Conservation (phyloP, 1,140 invertebrate species). For the Drosophila ananassae region DNA sequence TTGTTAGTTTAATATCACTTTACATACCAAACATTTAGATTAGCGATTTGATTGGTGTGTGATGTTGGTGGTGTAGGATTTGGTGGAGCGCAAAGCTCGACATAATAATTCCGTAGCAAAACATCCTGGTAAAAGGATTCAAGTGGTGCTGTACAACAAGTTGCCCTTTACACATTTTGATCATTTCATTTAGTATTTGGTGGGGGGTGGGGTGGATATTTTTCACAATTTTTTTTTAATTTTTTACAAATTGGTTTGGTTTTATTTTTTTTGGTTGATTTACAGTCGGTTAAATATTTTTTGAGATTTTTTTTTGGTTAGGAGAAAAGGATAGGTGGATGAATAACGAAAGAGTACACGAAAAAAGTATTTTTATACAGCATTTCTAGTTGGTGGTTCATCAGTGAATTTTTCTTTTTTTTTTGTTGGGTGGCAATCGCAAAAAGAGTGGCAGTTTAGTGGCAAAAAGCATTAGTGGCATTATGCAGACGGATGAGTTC, state of each 20-base stretch:
- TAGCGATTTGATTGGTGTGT: constrained; percentile 83
- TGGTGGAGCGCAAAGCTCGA: constrained; percentile 78
- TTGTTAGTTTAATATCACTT: constrained; percentile 63
- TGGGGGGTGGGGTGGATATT: constrained; percentile 34
- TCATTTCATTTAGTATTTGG: constrained; percentile 40
- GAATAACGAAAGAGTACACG: constrained; percentile 52
- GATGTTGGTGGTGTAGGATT: constrained; percentile 82
- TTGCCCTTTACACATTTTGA: constrained; percentile 78
- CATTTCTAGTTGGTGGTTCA: constrained; percentile 42
- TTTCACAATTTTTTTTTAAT: constrained; percentile 32
- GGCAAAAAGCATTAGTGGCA: constrained; percentile 55
- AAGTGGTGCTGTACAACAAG: constrained; percentile 83
- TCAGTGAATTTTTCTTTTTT: constrained; percentile 10
- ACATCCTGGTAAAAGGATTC: constrained; percentile 83
- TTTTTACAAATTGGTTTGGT: constrained; percentile 30
- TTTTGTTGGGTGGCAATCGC: constrained; percentile 17
- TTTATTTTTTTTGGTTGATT: constrained; percentile 44
- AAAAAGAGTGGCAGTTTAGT: constrained; percentile 19
- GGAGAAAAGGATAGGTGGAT: constrained; percentile 47
- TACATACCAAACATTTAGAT: constrained; percentile 82
- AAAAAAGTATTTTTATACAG: constrained; percentile 53
- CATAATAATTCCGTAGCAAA: constrained; percentile 83
- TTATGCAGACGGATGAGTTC: constrained; percentile 30
- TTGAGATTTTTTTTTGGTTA: constrained; percentile 17
- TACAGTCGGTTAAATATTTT: constrained; percentile 52